These are phyloP conservation scores for Crossocerus cetratus DNA, from an alignment of 2,888 invertebrate genomes.

Conservation along the genomic window DNA sequence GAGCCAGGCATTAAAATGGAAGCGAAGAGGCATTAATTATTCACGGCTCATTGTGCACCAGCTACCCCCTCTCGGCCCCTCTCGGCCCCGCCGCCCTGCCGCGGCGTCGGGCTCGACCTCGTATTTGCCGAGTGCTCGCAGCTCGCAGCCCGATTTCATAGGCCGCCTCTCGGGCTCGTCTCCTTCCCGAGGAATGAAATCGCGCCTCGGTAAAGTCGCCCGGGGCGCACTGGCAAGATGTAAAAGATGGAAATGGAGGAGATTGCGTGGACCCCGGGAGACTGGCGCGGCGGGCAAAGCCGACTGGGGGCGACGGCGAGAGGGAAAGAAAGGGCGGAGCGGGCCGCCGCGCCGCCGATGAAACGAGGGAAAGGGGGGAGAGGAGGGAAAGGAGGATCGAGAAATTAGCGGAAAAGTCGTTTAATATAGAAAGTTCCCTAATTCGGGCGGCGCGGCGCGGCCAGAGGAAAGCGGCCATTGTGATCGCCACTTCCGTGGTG, in stretches of 20 bases:
- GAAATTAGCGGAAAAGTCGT: slow-evolving; percentile 70
- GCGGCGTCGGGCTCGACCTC: too few relatives aligned
- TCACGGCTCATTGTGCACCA: not conserved
- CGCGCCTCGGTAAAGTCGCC: slow-evolving; percentile 1
- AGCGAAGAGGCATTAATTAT: not conserved
- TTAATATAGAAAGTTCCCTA: slow-evolving; percentile 69
- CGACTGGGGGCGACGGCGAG: not conserved
- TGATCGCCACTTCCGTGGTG: slow-evolving; percentile 56
- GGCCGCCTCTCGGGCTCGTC: not conserved
- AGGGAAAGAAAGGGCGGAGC: slow-evolving; percentile 22
- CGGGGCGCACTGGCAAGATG: not conserved
- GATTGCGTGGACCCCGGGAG: slow-evolving; percentile 13
- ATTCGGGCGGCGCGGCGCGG: slow-evolving; percentile 30
- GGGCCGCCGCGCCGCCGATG: not conserved
- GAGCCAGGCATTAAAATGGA: not conserved
- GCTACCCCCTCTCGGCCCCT: too few relatives aligned
- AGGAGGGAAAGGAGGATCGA: slow-evolving; percentile 38
- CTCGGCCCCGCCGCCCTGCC: too few relatives aligned
- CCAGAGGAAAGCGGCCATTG: slow-evolving; percentile 53
- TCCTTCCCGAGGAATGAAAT: not conserved
- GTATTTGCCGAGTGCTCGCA: not conserved
- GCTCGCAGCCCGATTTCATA: not conserved
- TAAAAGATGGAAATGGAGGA: slow-evolving; percentile 18
- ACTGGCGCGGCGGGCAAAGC: slow-evolving; percentile 12
- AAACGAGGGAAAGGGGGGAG: too few relatives aligned